Percentiles rank a stretch among this genome's conserved stretches.
Evolutionary conservation across 2,888 invertebrate genomes (phyloP).

Genomic region (Didymodactylos carnosus): DNA sequence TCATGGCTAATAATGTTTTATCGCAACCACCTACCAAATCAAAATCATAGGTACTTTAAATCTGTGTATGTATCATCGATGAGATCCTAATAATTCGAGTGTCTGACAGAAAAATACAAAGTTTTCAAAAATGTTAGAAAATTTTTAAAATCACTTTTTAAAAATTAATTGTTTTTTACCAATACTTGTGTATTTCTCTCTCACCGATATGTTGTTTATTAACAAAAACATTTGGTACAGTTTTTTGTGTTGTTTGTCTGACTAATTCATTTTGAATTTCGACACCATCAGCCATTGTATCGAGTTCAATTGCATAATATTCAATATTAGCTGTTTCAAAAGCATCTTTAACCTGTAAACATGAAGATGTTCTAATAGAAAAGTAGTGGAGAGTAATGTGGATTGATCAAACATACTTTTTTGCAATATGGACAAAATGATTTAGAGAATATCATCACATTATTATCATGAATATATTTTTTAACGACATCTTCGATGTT

Average conservation of each 20-base stretch:
- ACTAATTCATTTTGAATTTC: conserved; percentile 6
- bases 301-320: conserved; percentile 34
- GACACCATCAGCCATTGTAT: conserved; percentile 20
- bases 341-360: conserved; percentile 36
- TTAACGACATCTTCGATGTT: neutral
- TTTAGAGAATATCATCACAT: conserved; percentile 37
- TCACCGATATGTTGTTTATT: conserved; percentile 35
- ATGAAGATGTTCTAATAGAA: conserved; percentile 1
- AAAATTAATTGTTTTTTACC: neutral
- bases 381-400: conserved; percentile 17
- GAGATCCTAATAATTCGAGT: too few species aligned
- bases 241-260: conserved; percentile 34
- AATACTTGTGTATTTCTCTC: conserved; percentile 20
- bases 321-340: conserved; percentile 30
- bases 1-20: conserved; percentile 32
- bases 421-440: conserved; percentile 38
- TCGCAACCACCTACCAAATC: conserved; percentile 31
- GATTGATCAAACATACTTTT: conserved; percentile 34
- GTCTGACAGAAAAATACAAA: too few species aligned
- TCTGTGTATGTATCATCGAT: too few species aligned
- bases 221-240: conserved; percentile 42
- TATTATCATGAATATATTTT: neutral
- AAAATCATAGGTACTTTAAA: conserved; percentile 16
- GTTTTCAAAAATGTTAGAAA: too few species aligned
- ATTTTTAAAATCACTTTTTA: conserved; percentile 18